A percentile compares a stretch with the other conserved stretches of the same genome.
phyloP scores from a whole-genome alignment of 2,113 vertebrate species.

The Campylomormyrus tamandua region DNA sequence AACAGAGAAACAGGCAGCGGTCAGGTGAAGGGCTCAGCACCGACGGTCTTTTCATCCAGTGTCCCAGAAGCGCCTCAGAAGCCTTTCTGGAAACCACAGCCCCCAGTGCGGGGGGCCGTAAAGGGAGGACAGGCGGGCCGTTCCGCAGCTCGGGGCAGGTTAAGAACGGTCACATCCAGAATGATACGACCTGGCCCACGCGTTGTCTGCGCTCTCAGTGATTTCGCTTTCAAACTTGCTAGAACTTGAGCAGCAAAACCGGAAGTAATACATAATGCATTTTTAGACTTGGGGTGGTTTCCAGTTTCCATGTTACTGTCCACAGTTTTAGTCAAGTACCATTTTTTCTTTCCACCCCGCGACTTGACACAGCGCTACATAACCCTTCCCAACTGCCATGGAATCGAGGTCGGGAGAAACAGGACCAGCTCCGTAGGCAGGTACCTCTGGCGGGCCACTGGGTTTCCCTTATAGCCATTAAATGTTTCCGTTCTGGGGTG shows the following conservation, averaged over 20 bases:
- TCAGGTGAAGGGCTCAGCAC: constrained; percentile 43
- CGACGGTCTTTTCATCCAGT: constrained; percentile 43
- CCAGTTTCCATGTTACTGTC: neutral
- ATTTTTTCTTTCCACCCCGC: neutral
- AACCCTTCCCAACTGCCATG: neutral
- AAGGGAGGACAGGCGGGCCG: neutral
- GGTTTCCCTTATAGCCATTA: constrained; percentile 28
- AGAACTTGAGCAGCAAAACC: neutral
- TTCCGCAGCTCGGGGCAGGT: neutral
- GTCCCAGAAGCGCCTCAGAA: constrained; percentile 33
- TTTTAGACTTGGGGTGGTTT: neutral
- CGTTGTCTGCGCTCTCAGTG: neutral
- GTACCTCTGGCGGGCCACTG: constrained; percentile 13
- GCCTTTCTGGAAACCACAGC: constrained; percentile 31
- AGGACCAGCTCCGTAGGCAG: constrained; percentile 10
- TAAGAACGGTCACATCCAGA: neutral
- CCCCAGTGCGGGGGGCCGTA: neutral
- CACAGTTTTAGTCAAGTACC: neutral
- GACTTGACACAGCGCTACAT: neutral
- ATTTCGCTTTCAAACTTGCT: neutral
- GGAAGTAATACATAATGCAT: neutral
- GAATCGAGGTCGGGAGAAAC: constrained; percentile 19
- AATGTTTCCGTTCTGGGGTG: constrained; percentile 31
- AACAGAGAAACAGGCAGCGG: constrained; percentile 49
- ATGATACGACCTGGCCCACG: neutral